Conservation (phyloP, 2,888 invertebrate species). For the Rhamphomyia laevipes region DNA sequence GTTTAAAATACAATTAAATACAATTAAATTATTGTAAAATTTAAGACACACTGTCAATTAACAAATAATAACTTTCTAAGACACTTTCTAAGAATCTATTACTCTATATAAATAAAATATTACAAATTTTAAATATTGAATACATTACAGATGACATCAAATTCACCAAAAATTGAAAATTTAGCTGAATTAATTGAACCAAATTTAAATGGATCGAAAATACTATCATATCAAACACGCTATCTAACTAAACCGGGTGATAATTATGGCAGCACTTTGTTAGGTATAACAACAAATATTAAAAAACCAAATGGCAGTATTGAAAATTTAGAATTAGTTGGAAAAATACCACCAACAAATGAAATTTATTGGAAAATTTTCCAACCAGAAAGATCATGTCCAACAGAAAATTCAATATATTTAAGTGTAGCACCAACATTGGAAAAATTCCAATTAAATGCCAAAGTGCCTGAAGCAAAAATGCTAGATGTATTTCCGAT, state of each 20-base stretch:
- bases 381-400: slow-evolving; percentile 44
- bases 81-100: too few species aligned
- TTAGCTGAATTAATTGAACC: slow-evolving; percentile 25
- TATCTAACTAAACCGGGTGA: slow-evolving; percentile 45
- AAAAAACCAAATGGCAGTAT: slow-evolving; percentile 19
- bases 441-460: slow-evolving; percentile 39
- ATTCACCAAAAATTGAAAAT: slow-evolving; percentile 27
- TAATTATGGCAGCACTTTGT: slow-evolving; percentile 50
- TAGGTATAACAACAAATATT: slow-evolving; percentile 34
- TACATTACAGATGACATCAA: slow-evolving; percentile 17
- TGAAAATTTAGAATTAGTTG: slow-evolving; percentile 40
- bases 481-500: slow-evolving; percentile 40
- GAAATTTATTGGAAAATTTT: slow-evolving; percentile 42
- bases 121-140: too few species aligned
- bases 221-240: slow-evolving; percentile 33
- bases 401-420: slow-evolving; percentile 46
- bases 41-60: too few species aligned
- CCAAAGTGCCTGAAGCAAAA: slow-evolving; percentile 33
- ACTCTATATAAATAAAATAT: too few species aligned
- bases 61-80: too few species aligned
- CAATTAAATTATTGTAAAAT: too few species aligned
- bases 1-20: too few species aligned
- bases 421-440: slow-evolving; percentile 40
- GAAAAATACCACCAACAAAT: slow-evolving; percentile 46
- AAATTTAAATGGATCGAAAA: slow-evolving; percentile 22